phyloP scores from a whole-genome alignment of 2,888 invertebrate species.

The Brachylomia viminalis region DNA sequence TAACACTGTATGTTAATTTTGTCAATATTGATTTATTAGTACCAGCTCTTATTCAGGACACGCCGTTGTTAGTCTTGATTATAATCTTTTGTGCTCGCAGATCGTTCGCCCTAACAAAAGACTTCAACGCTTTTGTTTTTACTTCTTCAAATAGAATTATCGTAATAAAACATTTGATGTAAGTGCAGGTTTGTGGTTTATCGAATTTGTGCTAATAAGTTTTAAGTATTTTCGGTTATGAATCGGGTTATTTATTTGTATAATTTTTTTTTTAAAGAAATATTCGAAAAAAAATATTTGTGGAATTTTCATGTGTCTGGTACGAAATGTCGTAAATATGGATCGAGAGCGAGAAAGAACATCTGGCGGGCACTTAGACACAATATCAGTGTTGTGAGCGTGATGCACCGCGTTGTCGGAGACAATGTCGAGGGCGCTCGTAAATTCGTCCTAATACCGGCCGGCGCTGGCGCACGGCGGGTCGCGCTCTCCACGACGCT shows the following conservation, averaged over 20 bases:
- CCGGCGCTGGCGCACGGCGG: conserved; percentile 73
- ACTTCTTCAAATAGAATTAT: conserved; percentile 27
- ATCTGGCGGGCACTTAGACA: conserved; percentile 54
- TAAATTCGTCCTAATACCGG: conserved; percentile 85
- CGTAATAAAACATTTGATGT: conserved; percentile 25
- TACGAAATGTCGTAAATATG: conserved; percentile 47
- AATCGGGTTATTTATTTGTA: neutral
- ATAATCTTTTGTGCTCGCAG: conserved; percentile 50
- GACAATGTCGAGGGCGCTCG: conserved; percentile 74
- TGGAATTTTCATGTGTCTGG: conserved; percentile 5
- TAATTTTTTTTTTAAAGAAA: too few relatives aligned
- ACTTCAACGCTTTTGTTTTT: conserved; percentile 71
- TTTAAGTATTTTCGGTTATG: neutral
- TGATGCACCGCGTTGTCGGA: conserved; percentile 61
- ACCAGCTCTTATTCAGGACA: conserved; percentile 50
- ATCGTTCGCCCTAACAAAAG: conserved; percentile 74
- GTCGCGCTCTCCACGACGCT: conserved; percentile 82
- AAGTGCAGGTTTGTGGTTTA: conserved; percentile 18
- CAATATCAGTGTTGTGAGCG: conserved; percentile 57
- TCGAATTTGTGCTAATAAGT: conserved; percentile 6
- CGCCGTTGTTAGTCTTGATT: conserved; percentile 53
- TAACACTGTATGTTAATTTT: conserved; percentile 86
- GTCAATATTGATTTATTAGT: conserved; percentile 80
- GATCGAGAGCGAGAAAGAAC: conserved; percentile 38
- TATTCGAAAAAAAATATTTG: conserved; percentile 1